Evolutionary conservation across 2,888 invertebrate genomes (phyloP).

Genomic region (Drosophila borealis): DNA sequence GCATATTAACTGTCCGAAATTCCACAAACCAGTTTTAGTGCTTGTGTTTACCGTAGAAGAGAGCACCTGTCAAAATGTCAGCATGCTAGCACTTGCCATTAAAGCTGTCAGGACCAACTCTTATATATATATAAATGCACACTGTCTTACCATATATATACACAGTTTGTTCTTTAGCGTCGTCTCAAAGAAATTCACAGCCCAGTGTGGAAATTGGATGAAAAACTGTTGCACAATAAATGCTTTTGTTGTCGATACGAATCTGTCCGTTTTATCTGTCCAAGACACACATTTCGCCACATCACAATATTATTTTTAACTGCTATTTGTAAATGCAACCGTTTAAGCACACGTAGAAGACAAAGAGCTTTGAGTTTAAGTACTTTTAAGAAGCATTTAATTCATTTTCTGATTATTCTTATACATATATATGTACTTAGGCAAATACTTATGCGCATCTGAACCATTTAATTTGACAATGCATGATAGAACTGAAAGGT

Average conservation of each 20-base stretch:
- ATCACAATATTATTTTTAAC: not conserved
- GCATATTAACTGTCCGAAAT: too few relatives aligned
- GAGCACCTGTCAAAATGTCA: not conserved
- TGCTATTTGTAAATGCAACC: not conserved
- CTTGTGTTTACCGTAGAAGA: too few relatives aligned
- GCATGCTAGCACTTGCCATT: not conserved
- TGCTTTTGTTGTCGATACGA: too few relatives aligned
- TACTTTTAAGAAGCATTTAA: conserved; percentile 7
- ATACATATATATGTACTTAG: not conserved
- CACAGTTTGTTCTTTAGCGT: too few relatives aligned
- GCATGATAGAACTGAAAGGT: conserved; percentile 4
- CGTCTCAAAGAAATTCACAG: too few relatives aligned
- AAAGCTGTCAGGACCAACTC: not conserved
- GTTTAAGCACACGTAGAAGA: not conserved
- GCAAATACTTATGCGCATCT: conserved; percentile 4
- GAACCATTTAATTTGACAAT: conserved; percentile 10
- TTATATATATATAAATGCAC: not conserved
- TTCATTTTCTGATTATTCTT: not conserved
- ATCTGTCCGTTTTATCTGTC: too few relatives aligned
- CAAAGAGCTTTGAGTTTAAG: conserved; percentile 2
- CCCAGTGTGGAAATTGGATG: too few relatives aligned
- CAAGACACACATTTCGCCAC: not conserved
- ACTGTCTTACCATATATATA: not conserved
- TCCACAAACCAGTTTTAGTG: too few relatives aligned
- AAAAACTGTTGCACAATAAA: too few relatives aligned